phyloP scores from a whole-genome alignment of 2,113 vertebrate genomes.

The Eptatretus burgeri region DNA sequence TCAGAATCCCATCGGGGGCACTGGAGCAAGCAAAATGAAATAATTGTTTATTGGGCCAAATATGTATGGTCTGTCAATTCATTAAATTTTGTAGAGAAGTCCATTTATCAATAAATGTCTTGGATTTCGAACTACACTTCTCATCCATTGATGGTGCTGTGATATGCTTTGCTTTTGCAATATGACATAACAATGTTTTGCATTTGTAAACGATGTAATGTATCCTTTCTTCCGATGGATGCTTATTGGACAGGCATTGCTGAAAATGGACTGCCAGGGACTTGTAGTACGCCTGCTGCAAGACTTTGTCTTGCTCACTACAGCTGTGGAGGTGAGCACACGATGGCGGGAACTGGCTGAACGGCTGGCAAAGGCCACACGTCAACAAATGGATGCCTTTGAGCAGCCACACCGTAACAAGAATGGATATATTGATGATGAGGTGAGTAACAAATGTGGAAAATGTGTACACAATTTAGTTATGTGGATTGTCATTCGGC shows the following conservation, averaged over 20 bases:
- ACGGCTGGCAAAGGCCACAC: conserved; percentile 51
- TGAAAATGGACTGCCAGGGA: conserved; percentile 90
- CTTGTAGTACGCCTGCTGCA: conserved; percentile 59
- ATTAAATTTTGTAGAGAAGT: too few species aligned
- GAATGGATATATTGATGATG: conserved; percentile 42
- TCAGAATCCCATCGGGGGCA: too few species aligned
- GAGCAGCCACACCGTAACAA: conserved; percentile 66
- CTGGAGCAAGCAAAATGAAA: too few species aligned
- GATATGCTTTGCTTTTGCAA: too few species aligned
- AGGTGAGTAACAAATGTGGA: conserved; percentile 23
- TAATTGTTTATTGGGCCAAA: too few species aligned
- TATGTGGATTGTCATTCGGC: too few species aligned
- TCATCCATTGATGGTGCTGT: too few species aligned
- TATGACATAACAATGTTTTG: too few species aligned
- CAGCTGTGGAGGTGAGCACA: conserved; percentile 56
- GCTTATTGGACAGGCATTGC: conserved; percentile 27
- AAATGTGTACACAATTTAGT: too few species aligned
- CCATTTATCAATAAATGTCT: too few species aligned
- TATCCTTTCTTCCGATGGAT: background rate
- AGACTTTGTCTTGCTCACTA: conserved; percentile 84
- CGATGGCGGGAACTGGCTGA: conserved; percentile 84
- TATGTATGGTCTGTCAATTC: too few species aligned
- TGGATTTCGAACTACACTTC: too few species aligned
- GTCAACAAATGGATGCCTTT: conserved; percentile 74
- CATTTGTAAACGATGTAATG: background rate